phyloP scores from a whole-genome alignment of 1,140 invertebrate species.

The Heliconius hewitsoni region DNA sequence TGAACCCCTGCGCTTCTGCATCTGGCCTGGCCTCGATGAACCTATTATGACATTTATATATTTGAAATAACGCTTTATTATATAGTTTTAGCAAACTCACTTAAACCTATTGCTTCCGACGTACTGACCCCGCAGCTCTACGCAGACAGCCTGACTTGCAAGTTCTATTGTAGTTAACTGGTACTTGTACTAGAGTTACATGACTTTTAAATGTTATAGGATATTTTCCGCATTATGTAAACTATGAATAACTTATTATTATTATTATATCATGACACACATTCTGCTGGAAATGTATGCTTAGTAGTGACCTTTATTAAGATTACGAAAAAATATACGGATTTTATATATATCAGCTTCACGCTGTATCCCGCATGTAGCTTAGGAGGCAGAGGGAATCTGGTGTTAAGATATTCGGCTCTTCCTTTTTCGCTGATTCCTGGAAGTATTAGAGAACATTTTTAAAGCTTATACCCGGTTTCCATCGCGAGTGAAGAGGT shows the following conservation, averaged over 20 bases:
- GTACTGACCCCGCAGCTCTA: slow-evolving; percentile 14
- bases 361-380: too few species aligned
- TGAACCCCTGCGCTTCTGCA: too few species aligned
- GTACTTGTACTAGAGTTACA: neutral
- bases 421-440: too few species aligned
- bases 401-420: too few species aligned
- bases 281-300: neutral
- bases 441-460: too few species aligned
- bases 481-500: too few species aligned
- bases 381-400: too few species aligned
- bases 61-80: neutral
- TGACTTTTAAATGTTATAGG: slow-evolving; percentile 12
- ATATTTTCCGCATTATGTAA: slow-evolving; percentile 19
- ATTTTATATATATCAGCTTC: too few species aligned
- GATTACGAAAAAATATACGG: too few species aligned
- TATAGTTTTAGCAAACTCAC: neutral
- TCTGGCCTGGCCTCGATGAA: too few species aligned
- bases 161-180: slow-evolving; percentile 21
- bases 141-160: slow-evolving; percentile 18
- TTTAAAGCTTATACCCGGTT: too few species aligned
- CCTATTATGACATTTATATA: neutral
- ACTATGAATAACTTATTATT: neutral
- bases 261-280: neutral
- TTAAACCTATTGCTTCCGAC: neutral
- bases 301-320: too few species aligned